These are phyloP conservation scores for Callipepla squamata DNA, from an alignment of 2,113 vertebrate genomes.

Conservation along the genomic window DNA sequence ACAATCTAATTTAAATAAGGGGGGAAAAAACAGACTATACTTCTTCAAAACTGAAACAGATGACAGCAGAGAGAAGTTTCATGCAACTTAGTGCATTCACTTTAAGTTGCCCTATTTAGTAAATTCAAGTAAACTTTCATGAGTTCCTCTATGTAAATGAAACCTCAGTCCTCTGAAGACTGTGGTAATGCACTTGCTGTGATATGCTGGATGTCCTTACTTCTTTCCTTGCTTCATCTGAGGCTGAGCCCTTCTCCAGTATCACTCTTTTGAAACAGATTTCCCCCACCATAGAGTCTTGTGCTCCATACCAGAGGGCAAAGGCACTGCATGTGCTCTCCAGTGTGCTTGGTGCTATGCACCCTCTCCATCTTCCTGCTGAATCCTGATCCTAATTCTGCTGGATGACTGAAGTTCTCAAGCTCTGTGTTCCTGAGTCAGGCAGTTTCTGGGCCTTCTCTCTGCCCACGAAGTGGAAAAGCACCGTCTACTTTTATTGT, in stretches of 20 bases:
- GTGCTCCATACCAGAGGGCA: not conserved
- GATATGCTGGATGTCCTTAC: rapidly evolving
- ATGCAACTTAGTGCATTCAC: not conserved
- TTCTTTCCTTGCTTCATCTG: not conserved
- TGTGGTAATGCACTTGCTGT: too few relatives aligned
- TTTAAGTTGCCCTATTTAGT: not conserved
- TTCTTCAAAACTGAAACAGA: not conserved
- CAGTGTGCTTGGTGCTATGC: rapidly evolving
- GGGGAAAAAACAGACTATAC: not conserved
- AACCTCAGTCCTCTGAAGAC: not conserved
- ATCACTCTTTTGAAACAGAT: not conserved
- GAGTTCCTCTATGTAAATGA: not conserved
- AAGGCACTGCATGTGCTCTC: rapidly evolving
- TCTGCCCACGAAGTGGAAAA: not conserved
- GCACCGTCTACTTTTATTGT: not conserved
- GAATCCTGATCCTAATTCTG: not conserved
- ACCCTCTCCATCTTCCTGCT: not conserved
- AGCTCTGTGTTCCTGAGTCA: not conserved
- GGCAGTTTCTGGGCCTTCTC: not conserved
- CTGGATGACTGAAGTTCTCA: not conserved
- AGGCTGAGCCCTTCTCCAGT: not conserved
- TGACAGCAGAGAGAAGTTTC: not conserved
- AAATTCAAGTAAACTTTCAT: not conserved
- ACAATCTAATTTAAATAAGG: not conserved
- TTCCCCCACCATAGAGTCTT: rapidly evolving